Evolutionary conservation across 2,888 invertebrate species (phyloP).

Genomic region (Hanleya hanleyi): DNA sequence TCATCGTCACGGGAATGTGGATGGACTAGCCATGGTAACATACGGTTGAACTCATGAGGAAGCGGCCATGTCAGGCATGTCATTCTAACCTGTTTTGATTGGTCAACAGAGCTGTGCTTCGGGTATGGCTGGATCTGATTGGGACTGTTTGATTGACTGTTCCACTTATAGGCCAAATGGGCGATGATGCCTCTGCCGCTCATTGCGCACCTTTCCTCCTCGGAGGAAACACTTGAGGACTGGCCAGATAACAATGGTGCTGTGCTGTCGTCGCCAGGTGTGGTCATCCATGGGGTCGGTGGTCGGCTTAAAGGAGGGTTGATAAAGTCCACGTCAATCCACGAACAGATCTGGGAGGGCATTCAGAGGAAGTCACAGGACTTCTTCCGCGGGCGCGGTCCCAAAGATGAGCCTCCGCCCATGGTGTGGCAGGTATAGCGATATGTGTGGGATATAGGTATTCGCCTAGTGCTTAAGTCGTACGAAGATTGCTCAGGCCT

Average conservation of each 20-base stretch:
- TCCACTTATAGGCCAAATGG: conserved; percentile 59
- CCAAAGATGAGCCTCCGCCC: conserved; percentile 58
- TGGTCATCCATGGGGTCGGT: neutral
- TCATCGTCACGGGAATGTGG: too few species aligned
- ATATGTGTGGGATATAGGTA: too few species aligned
- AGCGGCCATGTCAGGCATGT: too few species aligned
- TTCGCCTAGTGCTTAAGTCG: too few species aligned
- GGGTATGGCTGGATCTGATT: too few species aligned
- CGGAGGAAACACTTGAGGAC: conserved; percentile 63
- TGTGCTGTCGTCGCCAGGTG: neutral
- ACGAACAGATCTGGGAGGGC: conserved; percentile 66
- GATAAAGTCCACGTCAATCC: conserved; percentile 55
- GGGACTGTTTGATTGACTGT: too few species aligned
- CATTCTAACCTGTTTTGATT: too few species aligned
- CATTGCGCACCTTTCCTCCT: conserved; percentile 52
- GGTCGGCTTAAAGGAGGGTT: neutral
- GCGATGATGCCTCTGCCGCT: conserved; percentile 48
- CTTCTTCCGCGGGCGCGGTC: conserved; percentile 62
- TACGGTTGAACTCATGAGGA: too few species aligned
- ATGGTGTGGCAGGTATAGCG: conserved; percentile 36
- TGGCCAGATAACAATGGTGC: conserved; percentile 38
- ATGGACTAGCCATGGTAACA: too few species aligned
- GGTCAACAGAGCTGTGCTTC: too few species aligned
- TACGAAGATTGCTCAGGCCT: too few species aligned
- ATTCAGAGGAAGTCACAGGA: conserved; percentile 65